phyloP scores from a whole-genome alignment of 2,113 vertebrate species.

The Leiothrix lutea region DNA sequence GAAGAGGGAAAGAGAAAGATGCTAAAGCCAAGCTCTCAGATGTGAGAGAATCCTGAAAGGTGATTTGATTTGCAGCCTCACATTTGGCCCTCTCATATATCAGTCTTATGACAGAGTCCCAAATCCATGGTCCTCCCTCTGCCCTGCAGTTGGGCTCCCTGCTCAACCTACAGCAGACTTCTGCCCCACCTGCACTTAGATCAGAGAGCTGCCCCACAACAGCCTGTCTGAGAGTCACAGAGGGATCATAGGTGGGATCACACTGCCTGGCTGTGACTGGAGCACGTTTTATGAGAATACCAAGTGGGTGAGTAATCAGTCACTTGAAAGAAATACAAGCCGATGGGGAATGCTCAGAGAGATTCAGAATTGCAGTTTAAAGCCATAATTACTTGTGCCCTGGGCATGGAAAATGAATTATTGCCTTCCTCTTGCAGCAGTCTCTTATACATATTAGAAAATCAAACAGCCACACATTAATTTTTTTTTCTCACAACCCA shows the following conservation, averaged over 20 bases:
- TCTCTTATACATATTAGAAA: not conserved
- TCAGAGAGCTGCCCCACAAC: not conserved
- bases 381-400: not conserved
- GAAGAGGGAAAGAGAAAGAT: not conserved
- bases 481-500: not conserved
- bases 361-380: not conserved
- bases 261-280: not conserved
- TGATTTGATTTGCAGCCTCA: not conserved
- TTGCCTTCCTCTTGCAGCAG: not conserved
- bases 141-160: not conserved
- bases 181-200: not conserved
- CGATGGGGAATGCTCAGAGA: not conserved
- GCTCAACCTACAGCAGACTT: not conserved
- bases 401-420: slow-evolving; percentile 10
- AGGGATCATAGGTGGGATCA: not conserved
- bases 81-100: not conserved
- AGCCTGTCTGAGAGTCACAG: not conserved
- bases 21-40: not conserved
- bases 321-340: slow-evolving; percentile 12
- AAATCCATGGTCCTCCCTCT: not conserved
- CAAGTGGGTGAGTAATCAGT: not conserved
- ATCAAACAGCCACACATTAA: not conserved
- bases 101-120: not conserved
- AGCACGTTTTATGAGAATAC: not conserved
- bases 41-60: not conserved